Evolutionary conservation across 2,888 invertebrate genomes (phyloP), one percentile per base, ranked within the genome.

Genomic region (Cheilosia impressa): DNA sequence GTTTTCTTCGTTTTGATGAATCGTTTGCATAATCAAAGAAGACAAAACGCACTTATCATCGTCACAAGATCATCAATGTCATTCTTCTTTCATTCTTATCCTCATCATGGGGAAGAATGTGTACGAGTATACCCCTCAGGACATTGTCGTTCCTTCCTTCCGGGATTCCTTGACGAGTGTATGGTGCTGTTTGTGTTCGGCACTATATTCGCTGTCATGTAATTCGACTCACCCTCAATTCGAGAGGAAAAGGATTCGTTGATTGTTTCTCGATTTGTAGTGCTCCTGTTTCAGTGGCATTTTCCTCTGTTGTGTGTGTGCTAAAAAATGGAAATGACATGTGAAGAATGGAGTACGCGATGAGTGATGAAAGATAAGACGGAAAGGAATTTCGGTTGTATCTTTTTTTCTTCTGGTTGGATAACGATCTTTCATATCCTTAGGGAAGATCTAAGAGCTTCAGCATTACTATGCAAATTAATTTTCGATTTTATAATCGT

Each of bases 1-100:
- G 19, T 17, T 63, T 79, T 66, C 43, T 43, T 43, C 13, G 52
- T 17, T 69, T 72, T 88, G 88, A 88, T 87, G 87, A 87, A 88
- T 87, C 87, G 89, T 88, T 88, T 87, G 87, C 88, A 87, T 76
- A 82, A 87, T 87, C 83, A 87, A 83, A 78, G 58, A 55, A 78
- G 82, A 87, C 87, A 82, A 87, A 82, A 82, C 87, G 85, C 85
- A 87, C 87, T 87, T 87, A 87, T 87, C 87, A 87, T 87, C 82
- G 87, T 87, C 82, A 75, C 77, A 82, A 82, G 87, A 87, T 87
- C 81, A 87, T 87, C 87, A 87, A 87, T 50, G 87, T 87, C 87
- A 87, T 72, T 78, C 72, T 76, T 71, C 62, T 60, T 68, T 24
- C 43, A 24, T 71, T 24, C 66, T 66, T 45, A n/a, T 60, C 17